Evolutionary conservation across 37 sponge, comb jelly and placozoan species (phyloP).

Genomic region (Hormiphora californensis): DNA sequence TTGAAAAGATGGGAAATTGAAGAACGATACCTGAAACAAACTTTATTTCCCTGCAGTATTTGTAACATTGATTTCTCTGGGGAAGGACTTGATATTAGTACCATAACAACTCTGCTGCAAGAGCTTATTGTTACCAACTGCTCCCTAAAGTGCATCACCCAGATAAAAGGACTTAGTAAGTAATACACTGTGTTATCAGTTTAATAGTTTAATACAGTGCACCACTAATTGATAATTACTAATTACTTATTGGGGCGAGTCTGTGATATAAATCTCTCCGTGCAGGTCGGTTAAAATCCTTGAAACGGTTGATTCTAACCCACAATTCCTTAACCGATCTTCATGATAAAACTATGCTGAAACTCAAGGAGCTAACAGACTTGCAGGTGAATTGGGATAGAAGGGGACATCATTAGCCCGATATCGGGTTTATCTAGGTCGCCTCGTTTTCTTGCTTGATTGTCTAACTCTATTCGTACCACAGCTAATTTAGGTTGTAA

Average conservation of each 20-base stretch:
- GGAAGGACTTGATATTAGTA: not conserved
- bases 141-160: constrained; percentile 46
- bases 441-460: no score
- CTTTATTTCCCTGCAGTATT: not conserved
- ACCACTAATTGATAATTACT: not conserved
- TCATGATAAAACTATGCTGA: constrained; percentile 25
- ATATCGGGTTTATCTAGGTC: no score
- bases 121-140: constrained; percentile 54
- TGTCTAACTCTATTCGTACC: no score
- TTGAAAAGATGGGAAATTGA: no score
- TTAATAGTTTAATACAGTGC: not conserved
- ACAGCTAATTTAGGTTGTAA: no score
- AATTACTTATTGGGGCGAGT: not conserved
- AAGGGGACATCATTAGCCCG: no score
- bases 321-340: not conserved
- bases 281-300: not conserved
- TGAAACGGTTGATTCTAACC: constrained; percentile 37
- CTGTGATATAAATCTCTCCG: not conserved
- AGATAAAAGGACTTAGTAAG: constrained; percentile 1
- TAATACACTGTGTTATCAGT: not conserved
- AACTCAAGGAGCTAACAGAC: constrained; percentile 45
- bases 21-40: no score
- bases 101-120: not conserved
- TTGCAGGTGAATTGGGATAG: constrained; percentile 17
- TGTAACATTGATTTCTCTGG: constrained; percentile 45